Evolutionary conservation across 2,797 vertebrate species (phyloP).

Genomic region (Gouania willdenowi): DNA sequence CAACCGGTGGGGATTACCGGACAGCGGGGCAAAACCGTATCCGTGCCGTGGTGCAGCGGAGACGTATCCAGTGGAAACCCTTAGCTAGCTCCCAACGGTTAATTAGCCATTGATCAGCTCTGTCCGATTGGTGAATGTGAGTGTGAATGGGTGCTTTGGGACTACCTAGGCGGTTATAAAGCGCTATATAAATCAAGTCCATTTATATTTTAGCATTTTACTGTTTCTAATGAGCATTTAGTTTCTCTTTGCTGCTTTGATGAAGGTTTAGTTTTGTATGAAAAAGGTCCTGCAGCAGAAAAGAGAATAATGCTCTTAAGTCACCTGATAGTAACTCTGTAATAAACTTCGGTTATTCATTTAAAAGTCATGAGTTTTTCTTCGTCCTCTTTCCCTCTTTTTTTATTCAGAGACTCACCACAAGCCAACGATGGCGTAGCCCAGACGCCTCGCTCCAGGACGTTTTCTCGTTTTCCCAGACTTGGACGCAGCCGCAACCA

Average conservation of each 20-base stretch:
- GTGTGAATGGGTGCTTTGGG: no score
- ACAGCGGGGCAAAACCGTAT: no score
- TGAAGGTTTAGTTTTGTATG: not conserved
- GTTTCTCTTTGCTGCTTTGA: slow-evolving; percentile 1
- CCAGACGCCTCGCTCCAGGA: slow-evolving; percentile 81
- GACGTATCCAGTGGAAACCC: no score
- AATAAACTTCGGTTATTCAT: slow-evolving; percentile 14
- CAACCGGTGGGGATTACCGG: no score
- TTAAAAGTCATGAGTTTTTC: not conserved
- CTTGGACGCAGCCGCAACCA: slow-evolving; percentile 82
- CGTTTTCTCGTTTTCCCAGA: slow-evolving; percentile 82
- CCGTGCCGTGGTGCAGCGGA: no score
- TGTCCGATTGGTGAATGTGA: no score
- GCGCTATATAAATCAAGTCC: no score
- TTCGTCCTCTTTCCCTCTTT: slow-evolving; percentile 17
- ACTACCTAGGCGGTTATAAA: no score
- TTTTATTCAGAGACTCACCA: slow-evolving; percentile 77
- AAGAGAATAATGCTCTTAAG: slow-evolving; percentile 13
- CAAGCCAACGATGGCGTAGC: slow-evolving; percentile 73
- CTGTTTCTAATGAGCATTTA: not conserved
- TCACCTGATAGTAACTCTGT: slow-evolving; percentile 7
- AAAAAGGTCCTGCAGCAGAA: slow-evolving; percentile 3
- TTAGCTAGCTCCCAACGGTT: no score
- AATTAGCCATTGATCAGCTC: no score
- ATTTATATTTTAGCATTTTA: not conserved